phyloP scores from a whole-genome alignment of 2,797 vertebrate species.

The Miichthys miiuy region DNA sequence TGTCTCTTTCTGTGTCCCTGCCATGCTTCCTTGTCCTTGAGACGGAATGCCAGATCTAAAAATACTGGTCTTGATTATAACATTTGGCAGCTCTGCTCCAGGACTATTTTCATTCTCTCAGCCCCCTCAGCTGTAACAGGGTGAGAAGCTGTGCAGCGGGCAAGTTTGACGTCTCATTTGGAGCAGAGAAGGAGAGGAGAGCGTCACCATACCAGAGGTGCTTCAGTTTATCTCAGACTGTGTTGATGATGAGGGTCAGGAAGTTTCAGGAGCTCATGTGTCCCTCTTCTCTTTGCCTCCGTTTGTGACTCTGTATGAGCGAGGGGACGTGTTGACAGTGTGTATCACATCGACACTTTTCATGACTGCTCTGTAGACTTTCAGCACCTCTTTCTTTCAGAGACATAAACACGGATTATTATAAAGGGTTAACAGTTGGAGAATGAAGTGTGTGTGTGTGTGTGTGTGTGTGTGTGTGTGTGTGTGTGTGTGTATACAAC shows the following conservation, averaged over 20 bases:
- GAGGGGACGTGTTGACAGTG: too few relatives aligned
- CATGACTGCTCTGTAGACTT: slow-evolving; percentile 22
- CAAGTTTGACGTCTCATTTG: slow-evolving; percentile 17
- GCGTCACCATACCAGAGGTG: background rate
- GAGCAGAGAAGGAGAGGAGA: background rate
- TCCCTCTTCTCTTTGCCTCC: background rate
- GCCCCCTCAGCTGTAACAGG: slow-evolving; percentile 30
- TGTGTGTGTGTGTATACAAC: background rate
- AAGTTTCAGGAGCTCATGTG: background rate
- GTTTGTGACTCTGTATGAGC: background rate
- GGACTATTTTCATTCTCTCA: slow-evolving; percentile 53
- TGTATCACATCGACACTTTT: background rate
- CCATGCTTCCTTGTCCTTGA: slow-evolving; percentile 45
- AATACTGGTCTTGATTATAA: slow-evolving; percentile 70
- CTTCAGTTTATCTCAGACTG: background rate
- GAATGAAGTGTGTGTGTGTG: slow-evolving; percentile 14
- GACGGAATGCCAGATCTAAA: slow-evolving; percentile 65
- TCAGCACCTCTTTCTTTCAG: slow-evolving; percentile 8
- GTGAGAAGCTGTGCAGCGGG: slow-evolving; percentile 14
- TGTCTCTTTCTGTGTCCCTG: slow-evolving; percentile 30
- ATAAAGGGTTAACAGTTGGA: slow-evolving; percentile 46
- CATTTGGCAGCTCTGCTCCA: slow-evolving; percentile 59
- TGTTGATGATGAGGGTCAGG: background rate
- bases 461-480: slow-evolving; percentile 2
- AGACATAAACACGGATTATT: background rate